phyloP scores from a whole-genome alignment of 2,113 vertebrate genomes.

The Bombycilla garrulus region DNA sequence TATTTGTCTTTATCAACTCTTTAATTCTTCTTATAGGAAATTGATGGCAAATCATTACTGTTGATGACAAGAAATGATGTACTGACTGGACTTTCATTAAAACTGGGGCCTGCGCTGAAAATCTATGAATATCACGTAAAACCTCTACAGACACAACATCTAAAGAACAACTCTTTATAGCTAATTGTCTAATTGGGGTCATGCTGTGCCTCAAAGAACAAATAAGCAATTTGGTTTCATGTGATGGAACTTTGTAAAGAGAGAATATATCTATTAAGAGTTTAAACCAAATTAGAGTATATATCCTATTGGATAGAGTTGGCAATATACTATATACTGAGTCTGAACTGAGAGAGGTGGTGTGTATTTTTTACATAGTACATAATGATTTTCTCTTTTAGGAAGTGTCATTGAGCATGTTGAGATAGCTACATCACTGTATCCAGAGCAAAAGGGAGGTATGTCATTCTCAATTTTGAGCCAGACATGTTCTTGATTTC shows the following conservation, averaged over 20 bases:
- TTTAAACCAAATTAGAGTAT: slow-evolving; percentile 72
- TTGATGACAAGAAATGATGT: slow-evolving; percentile 99
- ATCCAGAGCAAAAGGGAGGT: slow-evolving; percentile 36
- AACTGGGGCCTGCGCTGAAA: slow-evolving; percentile 96
- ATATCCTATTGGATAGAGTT: slow-evolving; percentile 82
- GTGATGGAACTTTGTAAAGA: slow-evolving; percentile 77
- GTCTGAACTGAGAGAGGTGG: slow-evolving; percentile 25
- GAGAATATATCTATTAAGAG: slow-evolving; percentile 73
- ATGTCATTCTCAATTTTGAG: slow-evolving; percentile 51
- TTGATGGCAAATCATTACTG: slow-evolving; percentile 96
- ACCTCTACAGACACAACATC: slow-evolving; percentile 94
- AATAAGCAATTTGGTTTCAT: slow-evolving; percentile 75
- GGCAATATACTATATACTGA: slow-evolving; percentile 65
- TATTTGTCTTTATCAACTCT: slow-evolving; percentile 56
- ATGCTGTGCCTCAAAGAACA: slow-evolving; percentile 58
- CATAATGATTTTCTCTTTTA: slow-evolving; percentile 53
- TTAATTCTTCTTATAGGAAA: slow-evolving; percentile 86
- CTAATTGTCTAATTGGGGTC: slow-evolving; percentile 61
- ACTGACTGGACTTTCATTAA: slow-evolving; percentile 96
- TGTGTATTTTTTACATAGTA: slow-evolving; percentile 47
- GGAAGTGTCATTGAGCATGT: slow-evolving; percentile 38
- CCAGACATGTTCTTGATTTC: slow-evolving; percentile 13
- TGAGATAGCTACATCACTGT: slow-evolving; percentile 27
- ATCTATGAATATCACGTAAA: slow-evolving; percentile 99
- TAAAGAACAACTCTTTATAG: slow-evolving; percentile 91